Evolutionary conservation across 2,113 vertebrate genomes (phyloP).

Genomic region (Neotoma lepida): DNA sequence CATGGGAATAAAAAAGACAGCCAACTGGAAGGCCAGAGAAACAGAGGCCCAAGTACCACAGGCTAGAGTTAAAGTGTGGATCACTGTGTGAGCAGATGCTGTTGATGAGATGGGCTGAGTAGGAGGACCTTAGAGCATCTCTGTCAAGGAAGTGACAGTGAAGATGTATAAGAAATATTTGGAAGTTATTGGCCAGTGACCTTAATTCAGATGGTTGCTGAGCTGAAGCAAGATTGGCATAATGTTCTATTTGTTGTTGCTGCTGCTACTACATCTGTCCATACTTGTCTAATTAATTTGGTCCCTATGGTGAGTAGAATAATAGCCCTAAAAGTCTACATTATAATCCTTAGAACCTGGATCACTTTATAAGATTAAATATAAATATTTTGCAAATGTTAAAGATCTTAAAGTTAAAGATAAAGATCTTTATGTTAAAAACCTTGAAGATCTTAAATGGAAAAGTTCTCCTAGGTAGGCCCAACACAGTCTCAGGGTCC

Average conservation of each 20-base stretch:
- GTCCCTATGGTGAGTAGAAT: not conserved
- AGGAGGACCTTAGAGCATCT: not conserved
- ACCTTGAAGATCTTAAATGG: no score
- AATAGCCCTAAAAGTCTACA: not conserved
- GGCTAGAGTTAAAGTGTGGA: not conserved
- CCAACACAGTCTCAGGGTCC: not conserved
- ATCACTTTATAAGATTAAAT: not conserved
- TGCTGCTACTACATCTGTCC: not conserved
- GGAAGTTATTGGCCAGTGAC: not conserved
- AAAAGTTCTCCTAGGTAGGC: not conserved
- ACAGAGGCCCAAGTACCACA: not conserved
- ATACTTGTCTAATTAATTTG: not conserved
- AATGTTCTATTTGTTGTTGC: not conserved
- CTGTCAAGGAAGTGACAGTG: slow-evolving; percentile 23
- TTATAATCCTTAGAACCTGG: not conserved
- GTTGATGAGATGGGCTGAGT: not conserved
- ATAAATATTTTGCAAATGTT: not conserved
- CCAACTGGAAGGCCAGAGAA: not conserved
- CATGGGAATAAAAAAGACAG: not conserved
- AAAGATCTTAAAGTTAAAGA: not conserved
- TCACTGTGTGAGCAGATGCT: not conserved
- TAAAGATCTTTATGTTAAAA: no score
- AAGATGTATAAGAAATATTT: not conserved
- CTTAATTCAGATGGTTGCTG: not conserved
- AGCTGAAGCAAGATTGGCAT: not conserved